Evolutionary conservation across 2,888 invertebrate species (phyloP).

Genomic region (Campaea margaritaria): DNA sequence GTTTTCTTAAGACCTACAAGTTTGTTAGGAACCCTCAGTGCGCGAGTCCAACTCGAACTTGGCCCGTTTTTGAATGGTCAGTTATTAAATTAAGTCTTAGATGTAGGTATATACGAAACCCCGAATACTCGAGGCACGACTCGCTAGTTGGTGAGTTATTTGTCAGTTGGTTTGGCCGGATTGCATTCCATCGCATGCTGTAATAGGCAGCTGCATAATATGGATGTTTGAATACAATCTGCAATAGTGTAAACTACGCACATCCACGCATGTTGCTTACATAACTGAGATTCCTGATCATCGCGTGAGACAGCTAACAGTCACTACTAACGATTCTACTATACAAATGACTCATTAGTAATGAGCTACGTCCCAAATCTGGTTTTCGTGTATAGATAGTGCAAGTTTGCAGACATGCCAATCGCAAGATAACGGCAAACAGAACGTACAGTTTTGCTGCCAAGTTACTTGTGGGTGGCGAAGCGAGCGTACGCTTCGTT

Average conservation of each 20-base stretch:
- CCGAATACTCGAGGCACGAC: no score
- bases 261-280: slow-evolving; percentile 13
- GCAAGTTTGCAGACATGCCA: slow-evolving; percentile 43
- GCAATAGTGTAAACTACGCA: slow-evolving; percentile 5
- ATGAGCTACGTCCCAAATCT: slow-evolving; percentile 17
- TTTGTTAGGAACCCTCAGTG: no score
- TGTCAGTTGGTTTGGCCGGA: slow-evolving; percentile 6
- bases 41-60: no score
- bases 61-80: no score
- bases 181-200: slow-evolving; percentile 37
- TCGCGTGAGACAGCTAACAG: slow-evolving; percentile 10
- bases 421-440: slow-evolving; percentile 56
- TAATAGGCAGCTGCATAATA: not conserved
- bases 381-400: slow-evolving; percentile 15
- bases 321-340: slow-evolving; percentile 12
- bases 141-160: no score
- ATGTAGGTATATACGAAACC: no score
- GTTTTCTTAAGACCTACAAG: no score
- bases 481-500: not conserved
- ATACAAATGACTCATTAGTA: slow-evolving; percentile 16
- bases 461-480: no score
- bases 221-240: slow-evolving; percentile 16
- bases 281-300: slow-evolving; percentile 23
- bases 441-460: slow-evolving; percentile 13
- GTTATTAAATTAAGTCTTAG: no score